Conservation (phyloP, 2,888 invertebrate species). For the Agrotis segetum region DNA sequence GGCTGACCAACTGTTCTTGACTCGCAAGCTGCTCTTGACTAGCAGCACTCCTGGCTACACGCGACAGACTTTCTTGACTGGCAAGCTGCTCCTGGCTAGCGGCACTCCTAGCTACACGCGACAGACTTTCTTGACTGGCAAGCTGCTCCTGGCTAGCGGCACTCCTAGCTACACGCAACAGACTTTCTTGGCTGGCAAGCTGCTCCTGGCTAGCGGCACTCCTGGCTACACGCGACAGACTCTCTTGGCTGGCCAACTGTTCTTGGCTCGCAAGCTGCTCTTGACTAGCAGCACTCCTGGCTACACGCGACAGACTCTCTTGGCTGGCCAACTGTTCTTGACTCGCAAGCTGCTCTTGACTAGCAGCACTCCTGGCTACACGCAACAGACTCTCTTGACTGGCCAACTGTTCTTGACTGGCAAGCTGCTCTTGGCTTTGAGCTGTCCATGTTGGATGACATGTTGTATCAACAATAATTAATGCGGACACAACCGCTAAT, state of each 20-base stretch:
- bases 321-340: conserved; percentile 18
- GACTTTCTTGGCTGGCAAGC: background rate
- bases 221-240: conserved; percentile 6
- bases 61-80: conserved; percentile 18
- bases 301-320: background rate
- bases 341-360: conserved; percentile 1
- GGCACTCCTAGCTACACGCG: conserved; percentile 6
- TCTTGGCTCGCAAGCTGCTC: conserved; percentile 9
- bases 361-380: background rate
- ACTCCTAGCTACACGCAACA: conserved; percentile 11
- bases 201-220: conserved; percentile 1
- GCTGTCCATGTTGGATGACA: conserved; percentile 23
- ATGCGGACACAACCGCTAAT: conserved; percentile 15
- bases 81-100: background rate
- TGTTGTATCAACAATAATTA: conserved; percentile 14
- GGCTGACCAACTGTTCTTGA: conserved; percentile 9
- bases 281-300: background rate
- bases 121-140: background rate
- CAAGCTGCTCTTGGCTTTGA: conserved; percentile 1
- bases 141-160: conserved; percentile 1
- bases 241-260: conserved; percentile 15
- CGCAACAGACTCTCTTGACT: conserved; percentile 3
- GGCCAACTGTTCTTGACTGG: conserved; percentile 6
- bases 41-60: conserved; percentile 7
- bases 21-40: conserved; percentile 11